Percentiles rank a stretch among this genome's conserved stretches.
Evolutionary conservation across 2,797 vertebrate species (phyloP).

Genomic region (Pipistrellus pipistrellus): DNA sequence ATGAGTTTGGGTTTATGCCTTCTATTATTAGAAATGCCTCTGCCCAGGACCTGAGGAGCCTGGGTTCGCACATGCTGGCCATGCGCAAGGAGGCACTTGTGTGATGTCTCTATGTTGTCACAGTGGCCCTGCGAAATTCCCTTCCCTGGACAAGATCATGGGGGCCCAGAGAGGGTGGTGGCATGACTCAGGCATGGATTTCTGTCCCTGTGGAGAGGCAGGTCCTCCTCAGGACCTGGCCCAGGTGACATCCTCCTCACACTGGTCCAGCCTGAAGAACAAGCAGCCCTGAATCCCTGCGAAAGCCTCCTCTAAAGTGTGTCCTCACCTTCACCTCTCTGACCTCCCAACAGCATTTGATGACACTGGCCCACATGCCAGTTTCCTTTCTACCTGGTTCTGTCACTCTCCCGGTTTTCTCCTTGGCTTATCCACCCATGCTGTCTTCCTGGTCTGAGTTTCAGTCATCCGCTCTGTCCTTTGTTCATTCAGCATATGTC

Average conservation of each 20-base stretch:
- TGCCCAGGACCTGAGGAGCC: no score
- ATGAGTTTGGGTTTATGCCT: neutral
- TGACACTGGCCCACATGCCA: fast-evolving
- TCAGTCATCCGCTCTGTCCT: fast-evolving
- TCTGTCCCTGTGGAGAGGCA: neutral
- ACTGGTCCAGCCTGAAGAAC: neutral
- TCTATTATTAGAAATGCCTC: neutral
- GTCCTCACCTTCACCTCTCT: neutral
- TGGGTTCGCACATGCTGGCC: neutral
- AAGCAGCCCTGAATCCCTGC: neutral
- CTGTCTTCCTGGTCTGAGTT: neutral
- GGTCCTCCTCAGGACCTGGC: neutral
- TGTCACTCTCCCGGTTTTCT: neutral
- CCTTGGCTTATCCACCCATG: neutral
- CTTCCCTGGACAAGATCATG: neutral
- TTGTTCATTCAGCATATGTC: fast-evolving
- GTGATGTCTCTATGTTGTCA: fast-evolving
- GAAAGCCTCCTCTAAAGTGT: fast-evolving
- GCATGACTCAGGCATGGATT: neutral
- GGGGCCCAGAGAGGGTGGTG: neutral
- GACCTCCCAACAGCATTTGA: no score
- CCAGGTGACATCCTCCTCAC: neutral
- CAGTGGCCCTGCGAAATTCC: fast-evolving
- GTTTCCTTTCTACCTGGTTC: neutral
- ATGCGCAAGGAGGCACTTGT: neutral